Conservation (phyloP, 2,113 vertebrate species). For the Sorex fumeus region DNA sequence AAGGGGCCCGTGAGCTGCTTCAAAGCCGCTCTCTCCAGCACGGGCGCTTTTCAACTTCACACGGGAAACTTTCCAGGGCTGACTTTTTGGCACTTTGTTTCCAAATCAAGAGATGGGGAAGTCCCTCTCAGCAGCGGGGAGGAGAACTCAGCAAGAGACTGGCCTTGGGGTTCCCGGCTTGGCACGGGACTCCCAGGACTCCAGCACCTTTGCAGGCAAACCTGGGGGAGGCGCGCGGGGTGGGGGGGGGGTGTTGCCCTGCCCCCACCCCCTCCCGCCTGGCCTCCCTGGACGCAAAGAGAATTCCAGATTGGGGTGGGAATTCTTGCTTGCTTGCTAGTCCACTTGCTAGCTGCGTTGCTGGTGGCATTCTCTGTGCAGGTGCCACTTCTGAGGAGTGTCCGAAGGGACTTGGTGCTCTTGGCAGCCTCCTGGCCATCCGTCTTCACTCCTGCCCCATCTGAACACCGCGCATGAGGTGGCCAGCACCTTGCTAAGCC, state of each 20-base stretch:
- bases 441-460: not conserved
- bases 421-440: constrained; percentile 51
- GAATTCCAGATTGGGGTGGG: constrained; percentile 73
- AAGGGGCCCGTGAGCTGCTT: constrained; percentile 87
- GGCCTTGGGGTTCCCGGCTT: constrained; percentile 82
- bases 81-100: constrained; percentile 88
- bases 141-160: constrained; percentile 75
- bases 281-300: not conserved
- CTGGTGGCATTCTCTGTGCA: constrained; percentile 70
- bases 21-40: constrained; percentile 89
- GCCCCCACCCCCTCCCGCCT: not conserved
- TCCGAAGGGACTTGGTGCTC: constrained; percentile 1
- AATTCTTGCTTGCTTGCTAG: constrained; percentile 55
- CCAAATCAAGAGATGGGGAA: constrained; percentile 89
- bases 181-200: constrained; percentile 36
- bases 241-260: too few species aligned
- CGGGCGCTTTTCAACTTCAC: constrained; percentile 90
- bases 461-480: not conserved
- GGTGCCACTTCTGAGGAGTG: constrained; percentile 59
- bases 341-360: constrained; percentile 75
- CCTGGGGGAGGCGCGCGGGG: not conserved
- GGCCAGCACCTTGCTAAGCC: not conserved
- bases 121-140: constrained; percentile 86
- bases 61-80: constrained; percentile 90
- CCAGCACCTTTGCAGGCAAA: constrained; percentile 66